A percentile compares a stretch with the other conserved stretches of the same genome.
phyloP scores from a whole-genome alignment of 2,113 vertebrate genomes.

The Macquaria australasica region DNA sequence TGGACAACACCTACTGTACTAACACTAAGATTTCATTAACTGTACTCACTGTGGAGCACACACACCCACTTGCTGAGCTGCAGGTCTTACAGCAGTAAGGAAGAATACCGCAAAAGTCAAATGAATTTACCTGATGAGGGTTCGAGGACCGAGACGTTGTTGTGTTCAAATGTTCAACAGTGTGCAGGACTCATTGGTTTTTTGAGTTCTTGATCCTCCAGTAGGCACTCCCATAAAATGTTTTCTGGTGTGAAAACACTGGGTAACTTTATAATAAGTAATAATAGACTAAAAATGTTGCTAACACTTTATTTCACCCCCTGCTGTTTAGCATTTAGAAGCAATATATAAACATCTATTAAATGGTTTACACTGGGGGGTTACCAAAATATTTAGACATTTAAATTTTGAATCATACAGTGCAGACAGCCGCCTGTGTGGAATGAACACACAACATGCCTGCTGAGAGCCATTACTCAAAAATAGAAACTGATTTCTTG shows the following conservation, averaged over 20 bases:
- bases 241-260: background rate
- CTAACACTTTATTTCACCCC: background rate
- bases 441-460: background rate
- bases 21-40: background rate
- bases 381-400: too few species aligned
- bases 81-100: background rate
- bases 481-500: slow-evolving; percentile 3
- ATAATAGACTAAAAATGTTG: background rate
- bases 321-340: background rate
- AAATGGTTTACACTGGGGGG: background rate
- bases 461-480: background rate
- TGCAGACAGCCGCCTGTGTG: background rate
- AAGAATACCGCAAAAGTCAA: background rate
- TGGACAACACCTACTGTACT: background rate
- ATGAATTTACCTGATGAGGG: background rate
- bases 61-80: background rate
- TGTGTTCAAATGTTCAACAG: background rate
- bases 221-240: too few species aligned
- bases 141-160: background rate
- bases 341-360: background rate
- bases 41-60: background rate
- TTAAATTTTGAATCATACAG: too few species aligned
- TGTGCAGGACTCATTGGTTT: too few species aligned
- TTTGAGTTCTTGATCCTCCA: too few species aligned
- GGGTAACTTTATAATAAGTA: background rate